Base-by-base conservation (phyloP, 2,113 vertebrate genomes). In the Scytalopus superciliaris region DNA sequence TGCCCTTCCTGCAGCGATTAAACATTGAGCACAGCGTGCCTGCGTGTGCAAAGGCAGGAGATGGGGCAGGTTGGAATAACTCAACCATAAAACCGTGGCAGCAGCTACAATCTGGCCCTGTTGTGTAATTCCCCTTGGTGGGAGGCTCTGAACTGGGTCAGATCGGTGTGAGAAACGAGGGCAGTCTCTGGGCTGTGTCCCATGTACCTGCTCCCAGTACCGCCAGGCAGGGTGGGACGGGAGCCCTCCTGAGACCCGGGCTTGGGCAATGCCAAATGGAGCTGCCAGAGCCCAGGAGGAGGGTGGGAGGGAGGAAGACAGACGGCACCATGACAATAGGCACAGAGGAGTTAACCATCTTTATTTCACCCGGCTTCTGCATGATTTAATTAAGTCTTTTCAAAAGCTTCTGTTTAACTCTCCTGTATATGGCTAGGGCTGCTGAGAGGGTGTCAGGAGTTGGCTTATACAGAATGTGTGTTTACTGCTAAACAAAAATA, bases 111-210 rank as follows among this genome's bases (percentile, higher is more conserved):
- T 94, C 88, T 95, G 96, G 88, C 78, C 90, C 59, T 74, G 79
- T 97, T 97, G 96, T 66, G 10, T 97, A 97, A 97, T 92, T 96
- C 93, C 94, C 92, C 90, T 97, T 97, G 93, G 90, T 93, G 91
- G 84, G 91, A 84, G 94, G 78, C 88, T 96, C 60, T 15, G 37
- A 97, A 97, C 39, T 96, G 95, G 96, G 95, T 96, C 93, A 96
- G 60, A 78, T 84, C 63, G 33, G 80, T 92, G 90, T 91, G 95
- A 80, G 95, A 95, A 98, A 95, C 6, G 39, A 95, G 93, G 95
- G 82, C 79, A 93, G 68, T 67, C 72, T 89, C 21, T 2, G 12
- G 45, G 94, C 89, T 94, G 66, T n/a, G 84, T 73, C 42, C 33
- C 3, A 5, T 59, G 90, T 84, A 97, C 94, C 91, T 66, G 87